These are phyloP conservation scores for Amitus sp. DNA, from an alignment of 2,888 invertebrate species.

Conservation along the genomic window DNA sequence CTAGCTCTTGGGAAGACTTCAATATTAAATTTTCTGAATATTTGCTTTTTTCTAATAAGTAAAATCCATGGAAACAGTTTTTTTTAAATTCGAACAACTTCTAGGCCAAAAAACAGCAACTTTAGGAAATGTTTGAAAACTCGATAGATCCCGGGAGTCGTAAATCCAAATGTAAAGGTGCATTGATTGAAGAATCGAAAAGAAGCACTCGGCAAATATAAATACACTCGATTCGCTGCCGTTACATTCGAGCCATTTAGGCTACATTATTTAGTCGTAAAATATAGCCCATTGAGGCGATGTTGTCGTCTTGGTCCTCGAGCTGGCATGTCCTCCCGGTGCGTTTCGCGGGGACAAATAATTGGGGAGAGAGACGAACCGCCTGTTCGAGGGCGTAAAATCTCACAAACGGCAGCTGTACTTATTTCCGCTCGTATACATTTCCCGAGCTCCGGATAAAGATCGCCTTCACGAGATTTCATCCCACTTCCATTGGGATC, in stretches of 20 bases:
- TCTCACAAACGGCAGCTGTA: constrained; percentile 29
- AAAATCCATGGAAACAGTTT: no score
- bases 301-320: constrained; percentile 15
- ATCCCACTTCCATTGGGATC: not conserved
- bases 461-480: constrained; percentile 1
- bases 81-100: no score
- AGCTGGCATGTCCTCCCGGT: constrained; percentile 12
- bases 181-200: not conserved
- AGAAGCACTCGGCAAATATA: constrained; percentile 29
- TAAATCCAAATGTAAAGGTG: no score
- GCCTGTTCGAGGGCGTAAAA: constrained; percentile 14
- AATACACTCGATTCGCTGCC: constrained; percentile 18
- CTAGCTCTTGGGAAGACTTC: no score
- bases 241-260: constrained; percentile 31
- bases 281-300: constrained; percentile 27
- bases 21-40: not conserved
- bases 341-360: constrained; percentile 24
- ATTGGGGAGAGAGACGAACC: constrained; percentile 19
- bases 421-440: constrained; percentile 29
- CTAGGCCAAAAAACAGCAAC: no score
- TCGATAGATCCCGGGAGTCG: no score
- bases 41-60: no score
- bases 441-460: constrained; percentile 16
- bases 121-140: no score
- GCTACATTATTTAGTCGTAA: constrained; percentile 39